These are phyloP conservation scores for Spinibarbus caldwelli DNA, from an alignment of 2,797 vertebrate species.

Conservation along the genomic window DNA sequence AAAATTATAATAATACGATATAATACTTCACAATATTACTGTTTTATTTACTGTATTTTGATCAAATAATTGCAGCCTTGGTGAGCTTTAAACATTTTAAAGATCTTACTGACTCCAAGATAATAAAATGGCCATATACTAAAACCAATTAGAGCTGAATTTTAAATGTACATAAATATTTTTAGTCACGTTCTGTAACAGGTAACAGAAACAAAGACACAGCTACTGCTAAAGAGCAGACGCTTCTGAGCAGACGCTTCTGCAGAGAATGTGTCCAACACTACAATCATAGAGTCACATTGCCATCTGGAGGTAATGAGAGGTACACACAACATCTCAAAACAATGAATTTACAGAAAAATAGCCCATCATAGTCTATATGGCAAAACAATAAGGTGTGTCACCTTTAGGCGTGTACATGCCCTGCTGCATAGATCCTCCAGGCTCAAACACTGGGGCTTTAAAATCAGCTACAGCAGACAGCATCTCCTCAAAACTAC, in stretches of 20 bases:
- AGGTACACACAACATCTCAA: not conserved
- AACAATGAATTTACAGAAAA: not conserved
- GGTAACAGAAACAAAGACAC: conserved; percentile 7
- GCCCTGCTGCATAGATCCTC: conserved; percentile 99
- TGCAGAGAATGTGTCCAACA: not conserved
- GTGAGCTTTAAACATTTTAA: no score
- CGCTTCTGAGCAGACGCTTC: not conserved
- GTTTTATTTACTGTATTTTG: no score
- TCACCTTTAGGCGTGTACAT: conserved; percentile 99
- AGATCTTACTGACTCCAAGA: no score
- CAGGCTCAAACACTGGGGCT: conserved; percentile 97
- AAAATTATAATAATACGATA: no score
- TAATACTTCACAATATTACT: no score
- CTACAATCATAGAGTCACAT: conserved; percentile 6
- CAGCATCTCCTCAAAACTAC: conserved; percentile 96
- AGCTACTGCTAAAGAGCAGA: not conserved
- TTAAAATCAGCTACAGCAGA: conserved; percentile 98
- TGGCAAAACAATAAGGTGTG: not conserved
- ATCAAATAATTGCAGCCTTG: not conserved
- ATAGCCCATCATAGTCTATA: not conserved
- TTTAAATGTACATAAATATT: not conserved
- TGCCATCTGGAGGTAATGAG: conserved; percentile 48
- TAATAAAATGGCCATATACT: no score
- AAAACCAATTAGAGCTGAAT: not conserved
- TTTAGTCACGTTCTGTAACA: not conserved